Conservation (phyloP, 2,797 vertebrate species). For the Tragelaphus oryx region DNA sequence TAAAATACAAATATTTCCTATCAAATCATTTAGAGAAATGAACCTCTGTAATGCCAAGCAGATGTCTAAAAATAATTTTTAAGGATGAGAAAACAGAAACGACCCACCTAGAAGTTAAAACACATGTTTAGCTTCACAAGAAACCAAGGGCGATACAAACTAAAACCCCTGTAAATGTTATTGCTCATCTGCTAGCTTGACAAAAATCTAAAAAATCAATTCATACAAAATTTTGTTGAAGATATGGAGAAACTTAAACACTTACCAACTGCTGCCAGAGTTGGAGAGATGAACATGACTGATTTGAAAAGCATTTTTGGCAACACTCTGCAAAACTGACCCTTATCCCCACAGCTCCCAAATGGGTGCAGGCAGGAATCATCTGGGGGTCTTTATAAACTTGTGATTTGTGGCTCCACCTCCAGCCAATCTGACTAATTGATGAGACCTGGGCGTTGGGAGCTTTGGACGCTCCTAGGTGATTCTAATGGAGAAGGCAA, state of each 20-base stretch:
- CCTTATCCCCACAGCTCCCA: fast-evolving
- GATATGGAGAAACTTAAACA: background rate
- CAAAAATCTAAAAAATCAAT: background rate
- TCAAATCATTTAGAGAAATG: background rate
- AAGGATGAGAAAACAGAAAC: background rate
- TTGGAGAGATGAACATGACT: background rate
- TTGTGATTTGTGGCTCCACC: too few relatives aligned
- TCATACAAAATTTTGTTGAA: background rate
- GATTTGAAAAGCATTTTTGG: background rate
- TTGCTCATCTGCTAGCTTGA: background rate
- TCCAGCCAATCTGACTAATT: background rate
- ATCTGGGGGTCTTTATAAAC: background rate
- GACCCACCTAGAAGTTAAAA: background rate
- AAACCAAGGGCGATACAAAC: background rate
- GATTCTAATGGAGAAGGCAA: too few relatives aligned
- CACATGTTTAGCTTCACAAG: background rate
- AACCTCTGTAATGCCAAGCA: background rate
- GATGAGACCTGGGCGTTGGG: background rate
- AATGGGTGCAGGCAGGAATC: fast-evolving
- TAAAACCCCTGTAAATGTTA: background rate
- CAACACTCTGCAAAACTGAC: fast-evolving
- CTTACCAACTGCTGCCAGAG: background rate
- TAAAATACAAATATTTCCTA: background rate
- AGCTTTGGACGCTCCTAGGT: background rate
- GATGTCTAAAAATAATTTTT: background rate